Evolutionary conservation across 1,140 invertebrate species (phyloP).

Genomic region (Hypsibius dujardini): DNA sequence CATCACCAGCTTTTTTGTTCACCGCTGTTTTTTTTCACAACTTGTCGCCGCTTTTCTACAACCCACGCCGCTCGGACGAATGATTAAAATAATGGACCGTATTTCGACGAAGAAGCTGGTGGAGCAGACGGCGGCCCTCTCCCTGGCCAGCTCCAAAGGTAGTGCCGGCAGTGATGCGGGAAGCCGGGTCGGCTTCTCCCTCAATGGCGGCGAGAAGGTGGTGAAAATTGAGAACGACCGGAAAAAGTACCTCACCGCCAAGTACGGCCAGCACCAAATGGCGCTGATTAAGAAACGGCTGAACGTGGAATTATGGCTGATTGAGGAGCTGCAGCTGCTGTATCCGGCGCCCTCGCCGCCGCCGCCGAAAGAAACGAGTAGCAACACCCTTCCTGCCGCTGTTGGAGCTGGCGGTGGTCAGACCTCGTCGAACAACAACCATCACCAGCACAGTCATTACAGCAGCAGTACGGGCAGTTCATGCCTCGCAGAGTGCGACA

Average conservation of each 20-base stretch:
- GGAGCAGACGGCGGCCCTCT: background rate
- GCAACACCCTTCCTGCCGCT: background rate
- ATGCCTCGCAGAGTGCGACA: conserved; percentile 51
- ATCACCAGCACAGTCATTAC: too few species aligned
- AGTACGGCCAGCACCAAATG: conserved; percentile 92
- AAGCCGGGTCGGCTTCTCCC: conserved; percentile 11
- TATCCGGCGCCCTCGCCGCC: conserved; percentile 36
- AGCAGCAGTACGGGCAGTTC: too few species aligned
- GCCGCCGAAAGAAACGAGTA: background rate
- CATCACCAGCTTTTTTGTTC: too few species aligned
- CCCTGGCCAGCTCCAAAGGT: background rate
- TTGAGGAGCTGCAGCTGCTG: conserved; percentile 74
- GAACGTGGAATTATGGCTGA: conserved; percentile 90
- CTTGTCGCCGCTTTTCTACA: too few species aligned
- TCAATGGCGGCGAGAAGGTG: conserved; percentile 44
- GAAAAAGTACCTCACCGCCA: conserved; percentile 68
- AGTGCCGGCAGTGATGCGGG: background rate
- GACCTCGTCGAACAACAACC: conserved; percentile 23
- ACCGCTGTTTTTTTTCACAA: too few species aligned
- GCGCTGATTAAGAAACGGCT: conserved; percentile 78
- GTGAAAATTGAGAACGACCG: conserved; percentile 71
- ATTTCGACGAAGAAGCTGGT: background rate
- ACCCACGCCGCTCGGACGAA: too few species aligned
- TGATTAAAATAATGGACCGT: background rate
- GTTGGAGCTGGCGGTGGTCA: conserved; percentile 16